Evolutionary conservation across 2,797 vertebrate genomes (phyloP), one percentile per base, ranked within the genome.

Genomic region (Tarsius wallacei): DNA sequence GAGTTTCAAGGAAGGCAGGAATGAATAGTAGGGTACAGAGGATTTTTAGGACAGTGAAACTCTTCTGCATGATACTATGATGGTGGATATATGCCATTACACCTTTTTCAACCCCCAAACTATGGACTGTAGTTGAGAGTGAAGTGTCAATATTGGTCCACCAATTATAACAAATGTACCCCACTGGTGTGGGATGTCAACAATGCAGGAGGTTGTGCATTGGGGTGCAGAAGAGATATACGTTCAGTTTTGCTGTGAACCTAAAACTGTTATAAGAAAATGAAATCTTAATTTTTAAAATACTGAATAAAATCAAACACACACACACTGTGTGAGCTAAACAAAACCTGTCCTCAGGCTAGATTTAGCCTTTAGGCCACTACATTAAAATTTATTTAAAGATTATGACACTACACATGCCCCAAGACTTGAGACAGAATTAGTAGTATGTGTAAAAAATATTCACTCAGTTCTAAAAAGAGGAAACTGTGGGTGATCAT

Each of bases 281-380:
- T 21, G 53, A 94, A 78, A 12, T 42, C 26, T 53, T 76, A 31
- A 15, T 86, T 74, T 77, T 87, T 68, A 4, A 15, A n/a, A 77
- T 85, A 80, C 8, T 74, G 49, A 76, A 81, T 91, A 92, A 84
- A 86, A 42, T 73, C 74, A 81, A 87, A 66, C 42, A 76, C 1
- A 83, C 10, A 33, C 2, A 61, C 1, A 53, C 9, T 57, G 1
- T 10, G 21, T 57, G 33, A 87, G 70, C 1, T 22, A 55, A 89
- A 51, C 21, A 95, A 90, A 82, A 36, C 12, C 21, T 63, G 12
- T 53, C 51, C 63, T 15, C n/a, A 53, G 11, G 3, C 70, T 96
- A 47, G 31, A 36, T 51, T 12, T 36, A 16, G 31, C 13, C 57
- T 49, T 76, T 16, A 16, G 53, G 31, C 28, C 31, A 33, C 2